phyloP scores from a whole-genome alignment of 2,888 invertebrate species.

The Hipparchia semele region DNA sequence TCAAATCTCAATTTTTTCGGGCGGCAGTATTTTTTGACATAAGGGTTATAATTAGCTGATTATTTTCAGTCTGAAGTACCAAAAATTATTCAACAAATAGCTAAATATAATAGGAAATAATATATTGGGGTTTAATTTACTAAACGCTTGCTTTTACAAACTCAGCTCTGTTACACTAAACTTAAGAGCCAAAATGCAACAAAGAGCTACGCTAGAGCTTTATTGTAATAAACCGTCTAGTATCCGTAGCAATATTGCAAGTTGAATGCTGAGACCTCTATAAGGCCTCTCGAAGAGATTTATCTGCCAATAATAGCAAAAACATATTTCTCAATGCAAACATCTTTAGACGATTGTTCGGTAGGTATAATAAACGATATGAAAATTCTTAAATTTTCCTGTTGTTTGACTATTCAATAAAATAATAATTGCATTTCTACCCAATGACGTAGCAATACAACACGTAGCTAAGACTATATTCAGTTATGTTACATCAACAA shows the following conservation, averaged over 20 bases:
- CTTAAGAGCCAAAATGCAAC: slow-evolving; percentile 32
- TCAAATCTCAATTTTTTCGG: too few relatives aligned
- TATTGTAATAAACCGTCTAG: slow-evolving; percentile 48
- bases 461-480: too few relatives aligned
- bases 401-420: neutral
- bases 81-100: neutral
- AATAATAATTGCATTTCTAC: too few relatives aligned
- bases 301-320: slow-evolving; percentile 65
- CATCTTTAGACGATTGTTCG: slow-evolving; percentile 52
- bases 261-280: slow-evolving; percentile 54
- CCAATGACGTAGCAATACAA: too few relatives aligned
- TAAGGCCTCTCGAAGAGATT: slow-evolving; percentile 59
- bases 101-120: slow-evolving; percentile 25
- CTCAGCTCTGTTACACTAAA: slow-evolving; percentile 20
- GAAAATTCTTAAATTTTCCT: slow-evolving; percentile 2
- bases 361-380: slow-evolving; percentile 28
- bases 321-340: slow-evolving; percentile 48
- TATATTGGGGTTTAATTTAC: slow-evolving; percentile 23
- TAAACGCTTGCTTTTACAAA: slow-evolving; percentile 24
- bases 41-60: too few relatives aligned
- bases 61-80: too few relatives aligned
- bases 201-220: slow-evolving; percentile 34
- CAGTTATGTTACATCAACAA: too few relatives aligned
- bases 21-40: too few relatives aligned
- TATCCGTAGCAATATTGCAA: slow-evolving; percentile 60